Conservation (phyloP, 2,888 invertebrate genomes). For the Dicycla oo region DNA sequence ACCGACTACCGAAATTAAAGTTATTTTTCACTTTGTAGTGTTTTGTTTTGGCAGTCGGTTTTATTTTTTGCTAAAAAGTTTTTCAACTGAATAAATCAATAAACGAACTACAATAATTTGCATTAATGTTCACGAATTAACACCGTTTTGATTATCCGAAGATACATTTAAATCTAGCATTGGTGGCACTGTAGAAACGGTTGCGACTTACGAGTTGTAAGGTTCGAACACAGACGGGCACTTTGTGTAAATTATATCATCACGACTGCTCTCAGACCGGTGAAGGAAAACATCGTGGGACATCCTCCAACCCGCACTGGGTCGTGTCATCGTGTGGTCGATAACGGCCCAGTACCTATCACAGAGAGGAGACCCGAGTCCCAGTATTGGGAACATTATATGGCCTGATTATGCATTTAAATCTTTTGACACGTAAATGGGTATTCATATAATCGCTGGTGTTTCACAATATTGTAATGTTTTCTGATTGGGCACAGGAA, state of each 20-base stretch:
- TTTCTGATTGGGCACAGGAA: conserved; percentile 51
- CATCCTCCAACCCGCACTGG: neutral
- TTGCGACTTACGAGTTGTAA: neutral
- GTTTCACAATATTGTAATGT: conserved; percentile 50
- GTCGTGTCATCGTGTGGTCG: neutral
- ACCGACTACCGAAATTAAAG: too few species aligned
- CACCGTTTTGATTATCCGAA: conserved; percentile 13
- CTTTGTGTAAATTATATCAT: neutral
- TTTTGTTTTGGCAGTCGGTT: too few species aligned
- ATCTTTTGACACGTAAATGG: conserved; percentile 36
- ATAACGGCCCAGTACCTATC: neutral
- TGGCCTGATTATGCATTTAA: conserved; percentile 1
- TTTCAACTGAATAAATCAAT: too few species aligned
- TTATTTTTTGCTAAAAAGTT: too few species aligned
- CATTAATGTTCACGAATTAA: too few species aligned
- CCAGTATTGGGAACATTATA: too few species aligned
- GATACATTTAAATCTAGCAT: conserved; percentile 16
- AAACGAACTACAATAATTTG: too few species aligned
- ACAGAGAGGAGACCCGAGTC: neutral
- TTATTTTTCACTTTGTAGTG: too few species aligned
- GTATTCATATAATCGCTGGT: neutral
- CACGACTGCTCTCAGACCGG: neutral
- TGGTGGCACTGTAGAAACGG: neutral
- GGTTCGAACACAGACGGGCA: neutral
- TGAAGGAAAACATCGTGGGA: neutral